phyloP scores from a whole-genome alignment of 2,888 invertebrate species.

The Erebia aethiops region DNA sequence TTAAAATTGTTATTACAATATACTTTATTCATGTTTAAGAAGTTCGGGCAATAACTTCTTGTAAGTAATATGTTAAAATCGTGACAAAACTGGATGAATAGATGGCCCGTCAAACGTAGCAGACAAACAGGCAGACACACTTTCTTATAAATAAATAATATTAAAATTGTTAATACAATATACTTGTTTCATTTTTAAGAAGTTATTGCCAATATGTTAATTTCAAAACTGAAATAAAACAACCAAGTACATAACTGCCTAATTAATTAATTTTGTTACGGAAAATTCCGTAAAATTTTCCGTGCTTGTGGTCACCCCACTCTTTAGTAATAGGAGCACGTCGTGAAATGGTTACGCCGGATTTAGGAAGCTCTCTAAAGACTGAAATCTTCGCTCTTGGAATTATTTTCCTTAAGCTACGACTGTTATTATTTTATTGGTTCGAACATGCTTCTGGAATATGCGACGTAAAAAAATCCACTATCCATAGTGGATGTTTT shows the following conservation, averaged over 20 bases:
- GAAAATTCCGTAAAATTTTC: background rate
- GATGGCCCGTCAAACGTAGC: no score
- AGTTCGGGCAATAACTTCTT: no score
- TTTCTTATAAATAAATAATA: no score
- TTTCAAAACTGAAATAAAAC: background rate
- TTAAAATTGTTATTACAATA: no score
- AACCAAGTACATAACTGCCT: background rate
- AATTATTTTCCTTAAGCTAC: slow-evolving; percentile 25
- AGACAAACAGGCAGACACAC: no score
- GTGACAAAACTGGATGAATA: no score
- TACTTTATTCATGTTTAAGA: background rate
- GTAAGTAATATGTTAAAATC: no score
- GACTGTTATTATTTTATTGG: slow-evolving; percentile 10
- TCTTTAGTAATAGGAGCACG: slow-evolving; percentile 36
- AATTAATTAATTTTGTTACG: background rate
- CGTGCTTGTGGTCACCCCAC: slow-evolving; percentile 23
- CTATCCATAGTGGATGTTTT: no score
- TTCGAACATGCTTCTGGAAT: background rate
- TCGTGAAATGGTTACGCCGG: slow-evolving; percentile 35
- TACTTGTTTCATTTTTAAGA: background rate
- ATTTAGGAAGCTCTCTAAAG: slow-evolving; percentile 37
- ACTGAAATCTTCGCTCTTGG: slow-evolving; percentile 30
- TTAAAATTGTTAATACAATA: no score
- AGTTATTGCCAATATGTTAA: background rate
- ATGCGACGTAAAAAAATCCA: background rate